These are phyloP conservation scores for Pelagia noctiluca DNA, from an alignment of 30 jellyfish, hydroid and myxozoan genomes.

Conservation along the genomic window DNA sequence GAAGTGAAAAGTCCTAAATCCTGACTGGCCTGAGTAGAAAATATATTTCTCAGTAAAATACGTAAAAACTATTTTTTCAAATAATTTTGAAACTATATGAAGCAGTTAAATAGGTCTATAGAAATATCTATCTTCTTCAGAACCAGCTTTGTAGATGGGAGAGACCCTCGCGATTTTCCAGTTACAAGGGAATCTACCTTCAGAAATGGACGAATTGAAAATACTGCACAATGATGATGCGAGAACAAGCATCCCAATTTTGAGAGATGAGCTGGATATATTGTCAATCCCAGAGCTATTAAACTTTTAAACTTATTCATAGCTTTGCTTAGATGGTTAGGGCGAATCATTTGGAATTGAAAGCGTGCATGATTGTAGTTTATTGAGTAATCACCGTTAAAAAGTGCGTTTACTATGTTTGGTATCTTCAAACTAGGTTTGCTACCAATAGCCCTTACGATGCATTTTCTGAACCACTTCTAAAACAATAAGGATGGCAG, in stretches of 20 bases:
- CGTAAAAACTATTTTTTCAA: constrained; percentile 8
- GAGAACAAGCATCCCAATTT: constrained; percentile 24
- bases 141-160: constrained; percentile 22
- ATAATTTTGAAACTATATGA: constrained; percentile 35
- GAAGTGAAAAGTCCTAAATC: neutral
- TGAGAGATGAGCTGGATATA: constrained; percentile 25
- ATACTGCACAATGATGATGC: constrained; percentile 44
- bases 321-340: neutral
- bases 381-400: neutral
- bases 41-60: neutral
- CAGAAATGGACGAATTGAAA: constrained; percentile 21
- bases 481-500: too few relatives aligned
- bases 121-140: constrained; percentile 25
- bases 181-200: constrained; percentile 27
- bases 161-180: constrained; percentile 32
- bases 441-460: too few relatives aligned
- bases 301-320: neutral
- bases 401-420: neutral
- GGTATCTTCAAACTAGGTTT: neutral
- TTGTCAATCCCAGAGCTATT: constrained; percentile 31
- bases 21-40: neutral
- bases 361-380: neutral
- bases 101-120: constrained; percentile 45
- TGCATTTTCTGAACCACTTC: too few relatives aligned
- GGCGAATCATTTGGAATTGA: neutral